Conservation (phyloP, 2,888 invertebrate genomes). For the Choreutis nemorana region DNA sequence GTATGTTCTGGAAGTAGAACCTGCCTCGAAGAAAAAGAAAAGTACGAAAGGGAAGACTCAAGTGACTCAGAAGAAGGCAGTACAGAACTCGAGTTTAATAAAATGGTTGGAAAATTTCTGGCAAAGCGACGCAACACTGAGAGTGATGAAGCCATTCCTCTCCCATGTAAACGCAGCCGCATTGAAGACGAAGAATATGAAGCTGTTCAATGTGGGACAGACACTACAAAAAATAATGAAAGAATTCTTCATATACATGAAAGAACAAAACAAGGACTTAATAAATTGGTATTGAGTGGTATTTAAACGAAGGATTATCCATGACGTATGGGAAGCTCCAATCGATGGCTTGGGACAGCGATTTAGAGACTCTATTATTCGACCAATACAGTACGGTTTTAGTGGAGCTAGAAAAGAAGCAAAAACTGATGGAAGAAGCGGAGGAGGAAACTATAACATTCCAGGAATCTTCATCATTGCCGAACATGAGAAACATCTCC, state of each 20-base stretch:
- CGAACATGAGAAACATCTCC: neutral
- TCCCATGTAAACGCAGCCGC: neutral
- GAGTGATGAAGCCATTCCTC: neutral
- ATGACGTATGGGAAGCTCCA: neutral
- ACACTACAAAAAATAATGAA: neutral
- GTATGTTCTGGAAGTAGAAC: neutral
- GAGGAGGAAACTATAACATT: neutral
- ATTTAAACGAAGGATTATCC: neutral
- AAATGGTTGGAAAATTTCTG: neutral
- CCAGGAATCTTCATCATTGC: neutral
- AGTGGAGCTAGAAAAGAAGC: neutral
- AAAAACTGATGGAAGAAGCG: too few species aligned
- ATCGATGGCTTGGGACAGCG: neutral
- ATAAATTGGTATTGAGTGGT: neutral
- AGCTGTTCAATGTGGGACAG: neutral
- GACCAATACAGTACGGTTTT: neutral
- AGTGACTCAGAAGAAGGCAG: neutral
- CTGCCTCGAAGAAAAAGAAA: neutral
- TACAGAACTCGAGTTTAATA: neutral
- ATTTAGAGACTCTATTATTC: neutral
- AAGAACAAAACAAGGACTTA: neutral
- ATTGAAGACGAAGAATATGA: neutral
- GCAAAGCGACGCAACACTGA: neutral
- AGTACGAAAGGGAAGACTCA: neutral
- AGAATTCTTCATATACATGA: neutral